A percentile compares a stretch with the other conserved stretches of the same genome.
Conservation (phyloP, 2,113 vertebrate genomes). For the Thymallus thymallus region DNA sequence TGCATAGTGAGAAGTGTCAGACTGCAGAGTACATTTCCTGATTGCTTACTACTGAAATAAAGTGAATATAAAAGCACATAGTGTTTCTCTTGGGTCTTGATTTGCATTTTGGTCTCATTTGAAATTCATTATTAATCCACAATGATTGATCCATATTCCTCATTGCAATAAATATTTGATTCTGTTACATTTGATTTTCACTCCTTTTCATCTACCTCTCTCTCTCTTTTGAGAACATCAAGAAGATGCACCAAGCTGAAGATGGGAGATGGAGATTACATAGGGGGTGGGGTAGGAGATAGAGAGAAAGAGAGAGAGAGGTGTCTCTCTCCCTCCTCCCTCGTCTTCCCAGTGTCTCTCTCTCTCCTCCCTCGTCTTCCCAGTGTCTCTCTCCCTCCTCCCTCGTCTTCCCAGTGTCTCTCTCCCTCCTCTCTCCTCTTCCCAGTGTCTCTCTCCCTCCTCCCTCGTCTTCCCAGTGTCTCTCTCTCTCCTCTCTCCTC, state of each 20-base stretch:
- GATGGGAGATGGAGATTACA: not conserved
- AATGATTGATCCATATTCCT: not conserved
- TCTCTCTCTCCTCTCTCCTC: no score
- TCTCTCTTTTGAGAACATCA: not conserved
- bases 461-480: no score
- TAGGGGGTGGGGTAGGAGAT: not conserved
- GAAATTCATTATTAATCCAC: not conserved
- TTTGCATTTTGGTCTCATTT: constrained; percentile 3
- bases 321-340: no score
- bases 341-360: no score
- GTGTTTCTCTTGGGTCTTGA: not conserved
- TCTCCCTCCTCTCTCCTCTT: no score
- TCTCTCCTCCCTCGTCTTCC: no score
- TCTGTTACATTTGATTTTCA: constrained; percentile 5
- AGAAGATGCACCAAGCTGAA: not conserved
- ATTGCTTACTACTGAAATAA: not conserved
- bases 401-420: no score
- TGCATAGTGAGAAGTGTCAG: not conserved
- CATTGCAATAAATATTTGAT: constrained; percentile 27
- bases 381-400: no score
- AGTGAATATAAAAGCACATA: not conserved
- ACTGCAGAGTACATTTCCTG: not conserved
- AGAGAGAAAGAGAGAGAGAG: not conserved
- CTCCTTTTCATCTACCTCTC: constrained; percentile 1
- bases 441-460: no score